Conservation (phyloP, 2,113 vertebrate species). For the Alouatta palliata region DNA sequence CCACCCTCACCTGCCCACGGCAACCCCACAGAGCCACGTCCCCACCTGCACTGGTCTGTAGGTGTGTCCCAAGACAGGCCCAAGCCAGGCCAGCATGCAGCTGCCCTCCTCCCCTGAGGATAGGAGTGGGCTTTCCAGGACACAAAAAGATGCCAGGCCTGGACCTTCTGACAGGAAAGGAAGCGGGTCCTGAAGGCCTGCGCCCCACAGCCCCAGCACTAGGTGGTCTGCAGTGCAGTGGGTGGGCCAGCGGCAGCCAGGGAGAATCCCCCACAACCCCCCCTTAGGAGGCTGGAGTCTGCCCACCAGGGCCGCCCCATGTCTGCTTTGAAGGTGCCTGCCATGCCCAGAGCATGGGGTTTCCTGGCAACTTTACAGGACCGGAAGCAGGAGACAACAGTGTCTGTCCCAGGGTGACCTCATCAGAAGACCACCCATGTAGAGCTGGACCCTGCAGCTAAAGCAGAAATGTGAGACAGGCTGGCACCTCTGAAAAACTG, state of each 20-base stretch:
- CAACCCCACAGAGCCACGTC: not conserved
- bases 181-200: too few species aligned
- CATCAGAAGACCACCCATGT: fast-evolving
- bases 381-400: not conserved
- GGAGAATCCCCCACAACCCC: too few species aligned
- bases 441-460: fast-evolving
- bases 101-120: not conserved
- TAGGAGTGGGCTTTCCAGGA: not conserved
- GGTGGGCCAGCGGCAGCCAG: too few species aligned
- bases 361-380: not conserved
- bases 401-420: not conserved
- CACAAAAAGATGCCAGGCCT: not conserved
- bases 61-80: not conserved
- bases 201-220: not conserved
- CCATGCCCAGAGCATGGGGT: too few species aligned
- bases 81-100: not conserved
- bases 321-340: fast-evolving
- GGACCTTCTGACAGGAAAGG: not conserved
- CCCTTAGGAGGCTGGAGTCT: not conserved
- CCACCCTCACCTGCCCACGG: too few species aligned
- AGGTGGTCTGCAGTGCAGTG: fast-evolving
- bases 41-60: not conserved
- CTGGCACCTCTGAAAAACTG: not conserved
- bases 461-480: fast-evolving
- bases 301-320: not conserved